Percentiles rank a stretch among this genome's conserved stretches.
Evolutionary conservation across 2,797 vertebrate genomes (phyloP).

Genomic region (Lindbergichthys nudifrons): DNA sequence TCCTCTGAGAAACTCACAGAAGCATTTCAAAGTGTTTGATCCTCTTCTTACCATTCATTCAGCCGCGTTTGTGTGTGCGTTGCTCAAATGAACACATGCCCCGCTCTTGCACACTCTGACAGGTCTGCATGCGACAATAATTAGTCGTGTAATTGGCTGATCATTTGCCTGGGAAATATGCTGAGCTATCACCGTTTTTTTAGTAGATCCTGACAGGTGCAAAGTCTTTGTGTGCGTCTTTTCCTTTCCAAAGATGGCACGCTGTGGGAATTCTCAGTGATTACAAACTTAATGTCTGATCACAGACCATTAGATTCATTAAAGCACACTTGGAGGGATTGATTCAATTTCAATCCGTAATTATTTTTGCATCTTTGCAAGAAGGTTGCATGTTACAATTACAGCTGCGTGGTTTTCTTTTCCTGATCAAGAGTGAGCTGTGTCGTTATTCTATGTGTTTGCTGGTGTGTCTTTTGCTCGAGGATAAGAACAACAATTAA

Average conservation of each 20-base stretch:
- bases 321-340: constrained; percentile 31
- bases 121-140: constrained; percentile 73
- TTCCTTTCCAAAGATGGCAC: constrained; percentile 22
- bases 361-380: constrained; percentile 17
- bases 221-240: constrained; percentile 14
- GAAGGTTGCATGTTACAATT: constrained; percentile 7
- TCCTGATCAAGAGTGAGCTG: background rate
- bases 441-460: constrained; percentile 2
- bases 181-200: constrained; percentile 56
- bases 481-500: background rate
- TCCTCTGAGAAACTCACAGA: constrained; percentile 57
- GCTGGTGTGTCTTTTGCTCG: background rate
- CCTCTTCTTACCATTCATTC: constrained; percentile 57
- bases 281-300: constrained; percentile 24
- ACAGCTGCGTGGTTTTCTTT: constrained; percentile 3
- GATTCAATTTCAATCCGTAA: constrained; percentile 30
- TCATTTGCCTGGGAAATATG: constrained; percentile 69
- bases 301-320: constrained; percentile 34
- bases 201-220: constrained; percentile 44
- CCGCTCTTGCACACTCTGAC: constrained; percentile 42
- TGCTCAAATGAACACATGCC: constrained; percentile 50
- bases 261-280: constrained; percentile 23
- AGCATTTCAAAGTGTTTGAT: constrained; percentile 73
- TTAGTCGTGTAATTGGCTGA: constrained; percentile 73
- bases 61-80: constrained; percentile 17